A percentile compares a stretch with the other conserved stretches of the same genome.
phyloP scores from a whole-genome alignment of 2,888 invertebrate genomes.

The Pherbina coryleti region DNA sequence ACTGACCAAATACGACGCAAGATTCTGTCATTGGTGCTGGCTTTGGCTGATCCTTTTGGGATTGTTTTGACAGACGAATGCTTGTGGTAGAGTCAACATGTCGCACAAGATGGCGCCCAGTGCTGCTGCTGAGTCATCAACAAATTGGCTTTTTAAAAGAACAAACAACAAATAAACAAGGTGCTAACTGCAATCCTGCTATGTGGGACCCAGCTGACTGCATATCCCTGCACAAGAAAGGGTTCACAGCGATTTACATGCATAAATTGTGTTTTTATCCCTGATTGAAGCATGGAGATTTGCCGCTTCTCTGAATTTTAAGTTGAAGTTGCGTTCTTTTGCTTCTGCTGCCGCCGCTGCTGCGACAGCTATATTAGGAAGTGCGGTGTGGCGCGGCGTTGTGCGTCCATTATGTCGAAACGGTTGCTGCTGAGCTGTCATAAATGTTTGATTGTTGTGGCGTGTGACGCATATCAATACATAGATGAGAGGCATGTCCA shows the following conservation, averaged over 20 bases:
- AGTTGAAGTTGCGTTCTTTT: slow-evolving; percentile 2
- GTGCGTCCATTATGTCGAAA: slow-evolving; percentile 8
- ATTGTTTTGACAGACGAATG: slow-evolving; percentile 16
- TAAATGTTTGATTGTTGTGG: slow-evolving; percentile 49
- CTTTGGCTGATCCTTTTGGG: slow-evolving; percentile 21
- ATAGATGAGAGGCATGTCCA: no score
- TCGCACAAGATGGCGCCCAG: slow-evolving; percentile 33
- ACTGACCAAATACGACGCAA: not conserved
- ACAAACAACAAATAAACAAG: slow-evolving; percentile 25
- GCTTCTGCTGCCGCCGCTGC: not conserved
- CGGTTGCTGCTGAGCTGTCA: slow-evolving; percentile 38
- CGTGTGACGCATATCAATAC: slow-evolving; percentile 45
- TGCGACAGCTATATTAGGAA: not conserved
- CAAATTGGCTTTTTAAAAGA: slow-evolving; percentile 29
- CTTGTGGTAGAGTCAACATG: slow-evolving; percentile 24
- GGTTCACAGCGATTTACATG: slow-evolving; percentile 17
- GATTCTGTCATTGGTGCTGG: not conserved
- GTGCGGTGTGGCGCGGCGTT: not conserved
- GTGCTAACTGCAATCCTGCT: slow-evolving; percentile 28
- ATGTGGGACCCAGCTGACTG: slow-evolving; percentile 13
- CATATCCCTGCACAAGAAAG: slow-evolving; percentile 4
- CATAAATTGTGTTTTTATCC: slow-evolving; percentile 47
- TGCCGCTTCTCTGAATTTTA: slow-evolving; percentile 23
- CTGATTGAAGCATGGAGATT: slow-evolving; percentile 44
- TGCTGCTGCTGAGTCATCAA: slow-evolving; percentile 30